Percentiles rank a stretch among this genome's conserved stretches.
phyloP scores from a whole-genome alignment of 1,140 invertebrate species.

The Pseudomyrmex cubaensis region DNA sequence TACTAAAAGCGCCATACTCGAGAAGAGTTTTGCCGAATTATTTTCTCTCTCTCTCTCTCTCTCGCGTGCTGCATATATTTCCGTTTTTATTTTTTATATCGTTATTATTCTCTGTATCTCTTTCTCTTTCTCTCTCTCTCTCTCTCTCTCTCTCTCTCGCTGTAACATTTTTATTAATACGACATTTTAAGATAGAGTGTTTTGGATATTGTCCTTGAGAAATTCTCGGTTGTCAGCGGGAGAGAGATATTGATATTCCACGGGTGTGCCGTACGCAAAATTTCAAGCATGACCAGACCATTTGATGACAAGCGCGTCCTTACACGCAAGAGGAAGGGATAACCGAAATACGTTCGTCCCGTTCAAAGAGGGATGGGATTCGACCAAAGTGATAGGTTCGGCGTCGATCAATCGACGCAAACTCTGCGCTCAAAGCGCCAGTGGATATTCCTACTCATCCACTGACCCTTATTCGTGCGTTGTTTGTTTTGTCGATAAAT shows the following conservation, averaged over 20 bases:
- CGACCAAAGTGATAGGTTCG: constrained; percentile 78
- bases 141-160: too few relatives aligned
- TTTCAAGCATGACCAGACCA: constrained; percentile 78
- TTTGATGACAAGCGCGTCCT: constrained; percentile 78
- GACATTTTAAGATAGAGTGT: constrained; percentile 40
- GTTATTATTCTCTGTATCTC: neutral
- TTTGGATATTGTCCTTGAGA: constrained; percentile 75
- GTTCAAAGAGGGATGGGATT: constrained; percentile 71
- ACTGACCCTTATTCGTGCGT: constrained; percentile 74
- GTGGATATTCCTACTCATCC: constrained; percentile 64
- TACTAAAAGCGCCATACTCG: constrained; percentile 21
- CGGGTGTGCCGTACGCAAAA: constrained; percentile 71
- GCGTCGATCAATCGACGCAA: constrained; percentile 76
- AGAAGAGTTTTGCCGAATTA: constrained; percentile 25
- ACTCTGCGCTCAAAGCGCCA: constrained; percentile 67
- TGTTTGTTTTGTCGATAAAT: constrained; percentile 57
- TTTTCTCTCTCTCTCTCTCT: neutral
- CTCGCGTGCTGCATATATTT: neutral
- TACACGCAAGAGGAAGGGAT: constrained; percentile 70
- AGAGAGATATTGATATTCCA: constrained; percentile 76
- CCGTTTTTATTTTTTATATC: neutral
- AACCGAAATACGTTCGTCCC: constrained; percentile 75
- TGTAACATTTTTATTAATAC: too few relatives aligned
- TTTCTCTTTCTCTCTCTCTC: too few relatives aligned
- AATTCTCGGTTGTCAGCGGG: constrained; percentile 61